Base-by-base conservation (phyloP, 1,140 invertebrate genomes). In the Ooceraea biroi region DNA sequence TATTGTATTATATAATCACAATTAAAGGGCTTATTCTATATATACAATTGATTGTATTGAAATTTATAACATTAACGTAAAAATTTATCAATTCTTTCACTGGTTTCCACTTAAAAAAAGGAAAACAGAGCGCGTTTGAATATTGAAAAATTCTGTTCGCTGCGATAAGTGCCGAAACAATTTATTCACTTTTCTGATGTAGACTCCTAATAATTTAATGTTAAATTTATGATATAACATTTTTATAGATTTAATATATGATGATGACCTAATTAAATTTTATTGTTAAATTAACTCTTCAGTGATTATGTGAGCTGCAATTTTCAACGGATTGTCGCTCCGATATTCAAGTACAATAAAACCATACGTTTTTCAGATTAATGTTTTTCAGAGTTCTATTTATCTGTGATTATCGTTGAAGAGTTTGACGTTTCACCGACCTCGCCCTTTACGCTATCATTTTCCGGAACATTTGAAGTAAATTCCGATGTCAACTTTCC, bases 71-170 rank as follows among this genome's bases (percentile, higher is more conserved):
- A 19, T 1, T 12, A 25, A 11, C 41, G 12, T 30, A 76, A 63
- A 11, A 74, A 8, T 61, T 74, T 44, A 74, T 76, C 19, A 14
- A 65, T 30, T 65, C 63, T 63, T 76, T 44, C 12, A 65, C 19
- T 4, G 30, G n/a, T 76, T 76, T 76, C 30, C 41, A 12, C 4
- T 46, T 17, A 2, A 7, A 74, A 5, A 22, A 19, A 14, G 41
- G 11, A 74, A 74, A 27, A 36, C 60, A 52, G 1, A 1, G 11
- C 11, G 8, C 36, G 10, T 25, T 60, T 8, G 14, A 36, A 76
- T 0, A 22, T 36, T 12, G 5, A 17, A 12, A 1, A 48, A 46
- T 46, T 76, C 11, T 2, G 14, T 22, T 36, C 41, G 1, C 14
- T 7, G 8, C 19, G 10, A n/a, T 27, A 3, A 58, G 41, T 17